These are phyloP conservation scores for Paraescarpia echinospica DNA, from an alignment of 1,140 invertebrate genomes.

Conservation along the genomic window DNA sequence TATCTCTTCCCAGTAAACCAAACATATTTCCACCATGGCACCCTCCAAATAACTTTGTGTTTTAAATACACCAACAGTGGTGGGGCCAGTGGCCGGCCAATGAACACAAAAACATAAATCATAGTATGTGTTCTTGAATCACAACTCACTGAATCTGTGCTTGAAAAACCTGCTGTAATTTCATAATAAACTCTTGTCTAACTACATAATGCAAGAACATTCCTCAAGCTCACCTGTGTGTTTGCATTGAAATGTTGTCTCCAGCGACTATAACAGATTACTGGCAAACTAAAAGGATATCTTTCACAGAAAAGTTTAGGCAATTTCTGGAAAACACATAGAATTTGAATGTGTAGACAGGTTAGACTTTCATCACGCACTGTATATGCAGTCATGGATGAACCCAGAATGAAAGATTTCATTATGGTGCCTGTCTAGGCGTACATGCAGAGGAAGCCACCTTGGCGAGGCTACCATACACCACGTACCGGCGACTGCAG, in stretches of 20 bases:
- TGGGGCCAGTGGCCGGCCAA: too few relatives aligned
- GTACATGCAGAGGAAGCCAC: constrained; percentile 80
- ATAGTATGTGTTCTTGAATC: too few relatives aligned
- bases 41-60: too few relatives aligned
- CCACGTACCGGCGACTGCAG: constrained; percentile 72
- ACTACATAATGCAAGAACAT: background rate
- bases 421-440: constrained; percentile 56
- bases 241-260: background rate
- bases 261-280: background rate
- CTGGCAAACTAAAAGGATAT: background rate
- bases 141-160: too few relatives aligned
- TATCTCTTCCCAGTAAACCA: too few relatives aligned
- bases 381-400: background rate
- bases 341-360: too few relatives aligned
- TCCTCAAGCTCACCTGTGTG: background rate
- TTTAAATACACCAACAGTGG: too few relatives aligned
- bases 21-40: too few relatives aligned
- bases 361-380: too few relatives aligned
- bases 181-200: background rate
- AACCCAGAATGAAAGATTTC: background rate
- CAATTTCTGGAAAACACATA: too few relatives aligned
- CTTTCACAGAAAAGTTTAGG: background rate
- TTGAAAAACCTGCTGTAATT: too few relatives aligned
- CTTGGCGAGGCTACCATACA: constrained; percentile 80
- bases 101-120: too few relatives aligned